Conservation (phyloP, 2,888 invertebrate genomes). For the Osedax frankpressi region DNA sequence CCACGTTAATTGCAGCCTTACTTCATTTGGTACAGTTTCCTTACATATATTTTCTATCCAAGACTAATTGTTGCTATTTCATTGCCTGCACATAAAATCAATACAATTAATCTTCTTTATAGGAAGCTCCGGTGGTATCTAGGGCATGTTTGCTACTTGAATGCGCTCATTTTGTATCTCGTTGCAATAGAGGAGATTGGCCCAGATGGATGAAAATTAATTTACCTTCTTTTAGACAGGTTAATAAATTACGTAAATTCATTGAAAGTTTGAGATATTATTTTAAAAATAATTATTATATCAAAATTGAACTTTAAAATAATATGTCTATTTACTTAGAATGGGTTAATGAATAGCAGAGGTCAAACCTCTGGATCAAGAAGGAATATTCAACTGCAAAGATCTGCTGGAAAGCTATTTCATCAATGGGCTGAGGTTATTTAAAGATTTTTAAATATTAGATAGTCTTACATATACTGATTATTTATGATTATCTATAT, state of each 20-base stretch:
- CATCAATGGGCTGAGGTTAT: conserved; percentile 82
- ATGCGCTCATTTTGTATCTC: conserved; percentile 88
- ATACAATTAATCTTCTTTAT: no score
- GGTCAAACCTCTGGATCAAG: conserved; percentile 53
- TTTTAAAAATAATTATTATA: not conserved
- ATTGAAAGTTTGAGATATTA: not conserved
- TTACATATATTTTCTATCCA: not conserved
- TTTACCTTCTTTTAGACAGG: conserved; percentile 54
- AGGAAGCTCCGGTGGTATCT: conserved; percentile 83
- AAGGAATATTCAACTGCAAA: conserved; percentile 56
- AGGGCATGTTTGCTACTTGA: conserved; percentile 82
- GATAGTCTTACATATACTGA: no score
- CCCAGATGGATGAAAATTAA: conserved; percentile 91
- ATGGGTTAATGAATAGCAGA: conserved; percentile 40
- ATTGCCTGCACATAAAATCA: no score
- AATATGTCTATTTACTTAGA: conserved; percentile 10
- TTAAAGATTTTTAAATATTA: no score
- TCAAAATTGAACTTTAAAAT: not conserved
- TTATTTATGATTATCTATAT: no score
- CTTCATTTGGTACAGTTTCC: conserved; percentile 64
- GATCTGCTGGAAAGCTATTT: conserved; percentile 88
- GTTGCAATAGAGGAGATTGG: conserved; percentile 96
- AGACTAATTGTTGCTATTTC: not conserved
- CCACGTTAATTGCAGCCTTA: conserved; percentile 81
- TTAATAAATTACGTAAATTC: conserved; percentile 25